Base-by-base conservation (phyloP, 2,113 vertebrate genomes). In the Telmatochromis sp. region DNA sequence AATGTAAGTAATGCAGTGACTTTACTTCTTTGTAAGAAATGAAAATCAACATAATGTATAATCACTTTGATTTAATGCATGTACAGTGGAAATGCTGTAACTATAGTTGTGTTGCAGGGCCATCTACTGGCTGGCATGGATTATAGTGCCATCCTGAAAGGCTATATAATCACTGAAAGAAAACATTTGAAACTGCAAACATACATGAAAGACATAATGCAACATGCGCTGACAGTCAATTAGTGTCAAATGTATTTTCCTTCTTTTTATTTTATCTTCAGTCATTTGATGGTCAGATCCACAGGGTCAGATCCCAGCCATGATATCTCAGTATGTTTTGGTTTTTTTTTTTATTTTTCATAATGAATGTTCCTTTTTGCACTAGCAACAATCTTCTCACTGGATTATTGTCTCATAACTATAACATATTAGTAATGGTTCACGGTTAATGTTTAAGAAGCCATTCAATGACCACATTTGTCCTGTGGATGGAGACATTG, bases 401-500 rank as follows among this genome's bases (percentile, higher is more conserved):
- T 33, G 28, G 17, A 68, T 58, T 28, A 11, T 37, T 31, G 19
- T 53, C 33, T 19, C 14, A 7, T 10, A 55, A 15, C 2, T 63
- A n/a, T 21, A 5, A 54, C 3, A 70, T 13, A 45, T 31, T 40
- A 6, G 23, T 6, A 51, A 37, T 33, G 45, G 9, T 63, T 47
- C 26, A 45, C 21, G 2, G 2, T 57, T 55, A 19, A 11, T 15
- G 14, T 55, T 54, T 2, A 13, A 60, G 3, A 33, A 28, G 42
- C 15, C 6, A 35, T 78, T 21, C 53, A 88, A 7, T 91, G 93
- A 63, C 90, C 63, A 31, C 26, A 19, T 31, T n/a, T 80, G 54
- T n/a, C 93, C 92, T 63, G 80, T 85, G 68, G 91, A 49, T 92
- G 91, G 91, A 88, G 87, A 7, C 87, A 91, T 83, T 91, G 81